Base-by-base conservation (phyloP, 1,140 invertebrate genomes). In the Polypedilum pembai region DNA sequence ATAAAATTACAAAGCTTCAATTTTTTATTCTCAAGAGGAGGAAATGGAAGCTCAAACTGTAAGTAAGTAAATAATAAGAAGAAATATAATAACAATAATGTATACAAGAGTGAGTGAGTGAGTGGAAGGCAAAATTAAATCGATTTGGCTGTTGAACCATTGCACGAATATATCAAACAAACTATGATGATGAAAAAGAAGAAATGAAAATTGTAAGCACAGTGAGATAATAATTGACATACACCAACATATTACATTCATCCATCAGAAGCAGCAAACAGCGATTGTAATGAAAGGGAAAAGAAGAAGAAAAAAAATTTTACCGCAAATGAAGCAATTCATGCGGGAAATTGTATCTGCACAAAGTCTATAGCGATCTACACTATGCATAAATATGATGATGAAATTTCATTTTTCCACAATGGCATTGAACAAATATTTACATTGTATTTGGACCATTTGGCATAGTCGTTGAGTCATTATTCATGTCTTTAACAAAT, bases 381-480 rank as follows among this genome's bases (percentile, higher is more conserved):
- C 41, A 15, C 10, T 56, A 56, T 56, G n/a, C n/a, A n/a, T 12
- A 15, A 56, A 15, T n/a, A 56, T 56, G 45, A 56, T n/a, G 45
- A 56, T 56, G 45, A 56, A n/a, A 56, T 56, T n/a, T 56, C 45
- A 33, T 33, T 33, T 33, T 33, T 33, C 24, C 1, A 33, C 24
- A 56, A n/a, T 56, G 45, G 8, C 45, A 56, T 56, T 56, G n/a
- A n/a, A n/a, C n/a, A 56, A 56, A 56, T 56, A 56, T 56, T 56
- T 56, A 56, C 45, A n/a, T 56, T 56, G 12, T 56, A 4, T 8
- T 15, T 15, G 45, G 15, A 56, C 4, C 45, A 56, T 56, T 56
- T n/a, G 45, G 12, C 45, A 12, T 56, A 33, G n/a, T n/a, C 24
- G 5, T 33, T 33, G 24, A 33, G 24, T 33, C 24, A 33, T 33